Evolutionary conservation across 1,140 invertebrate species (phyloP).

Genomic region (Pseudachorutes palmiensis): DNA sequence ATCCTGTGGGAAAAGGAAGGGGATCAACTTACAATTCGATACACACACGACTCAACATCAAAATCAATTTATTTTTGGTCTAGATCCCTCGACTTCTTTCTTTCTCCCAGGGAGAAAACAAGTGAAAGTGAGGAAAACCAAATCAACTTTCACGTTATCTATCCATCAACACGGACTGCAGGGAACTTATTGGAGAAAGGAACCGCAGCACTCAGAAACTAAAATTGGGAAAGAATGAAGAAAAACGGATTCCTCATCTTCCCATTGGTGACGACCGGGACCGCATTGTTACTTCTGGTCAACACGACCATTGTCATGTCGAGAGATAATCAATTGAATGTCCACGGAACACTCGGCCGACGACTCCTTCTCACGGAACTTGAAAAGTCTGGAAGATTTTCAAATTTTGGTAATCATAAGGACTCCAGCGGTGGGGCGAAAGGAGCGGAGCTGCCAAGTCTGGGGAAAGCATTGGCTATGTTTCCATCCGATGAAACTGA

Average conservation of each 20-base stretch:
- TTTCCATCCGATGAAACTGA: background rate
- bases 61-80: conserved; percentile 13
- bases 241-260: background rate
- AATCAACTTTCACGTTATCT: conserved; percentile 11
- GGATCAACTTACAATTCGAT: conserved; percentile 13
- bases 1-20: background rate
- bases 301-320: conserved; percentile 5
- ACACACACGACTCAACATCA: conserved; percentile 1
- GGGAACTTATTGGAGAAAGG: background rate
- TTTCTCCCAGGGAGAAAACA: background rate
- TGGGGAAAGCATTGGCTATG: no score
- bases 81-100: background rate
- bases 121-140: conserved; percentile 11
- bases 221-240: background rate
- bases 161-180: background rate
- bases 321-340: conserved; percentile 5
- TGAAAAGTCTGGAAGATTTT: background rate
- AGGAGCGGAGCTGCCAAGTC: background rate
- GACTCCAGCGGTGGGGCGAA: background rate
- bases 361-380: background rate
- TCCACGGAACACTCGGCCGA: background rate
- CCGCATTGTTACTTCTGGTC: conserved; percentile 3
- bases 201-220: background rate
- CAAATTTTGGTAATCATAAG: background rate
- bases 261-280: background rate